Evolutionary conservation across 2,113 vertebrate genomes (phyloP), one percentile per base, ranked within the genome.

Genomic region (Melanotaenia duboulayi): DNA sequence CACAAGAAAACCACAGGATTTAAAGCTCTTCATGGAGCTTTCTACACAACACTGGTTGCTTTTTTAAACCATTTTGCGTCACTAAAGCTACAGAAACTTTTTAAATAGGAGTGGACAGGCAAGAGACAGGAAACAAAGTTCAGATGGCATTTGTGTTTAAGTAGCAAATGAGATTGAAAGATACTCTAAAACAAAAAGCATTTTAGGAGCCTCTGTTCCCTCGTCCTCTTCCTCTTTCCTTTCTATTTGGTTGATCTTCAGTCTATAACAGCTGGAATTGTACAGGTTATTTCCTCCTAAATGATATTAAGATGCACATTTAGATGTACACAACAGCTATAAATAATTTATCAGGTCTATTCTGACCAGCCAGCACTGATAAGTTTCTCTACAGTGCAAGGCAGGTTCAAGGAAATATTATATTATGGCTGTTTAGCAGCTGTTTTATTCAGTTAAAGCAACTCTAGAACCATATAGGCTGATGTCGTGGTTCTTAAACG

Each of bases 291-390:
- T 89, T 87, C 83, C 85, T 84, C 80, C 80, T 74, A 71, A 74
- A 76, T 83, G 80, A 80, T 67, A 67, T 82, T 73, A 78, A 82
- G 80, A 88, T 81, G 72, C 48, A 62, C 70, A 70, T 87, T 87
- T 82, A 84, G 80, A 89, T 84, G 46, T 13, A 69, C 71, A 78
- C 64, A 76, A 56, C 64, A 70, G 63, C 65, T 68, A 39, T 81
- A 71, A 81, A 85, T 80, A 71, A 72, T 72, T 39, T 75, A 85
- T 84, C 69, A 82, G 74, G 71, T 37, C 25, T 14, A 20, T 55
- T 70, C 16, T 37, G 51, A 16, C 0, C 57, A 48, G 68, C 52
- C 54, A 52, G 28, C 48, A 4, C 54, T 23, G 50, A 63, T 64
- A 44, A 11, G 62, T 24, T 72, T 65, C 3, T 2, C 62, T 44